Percentiles rank a stretch among this genome's conserved stretches.
phyloP scores from a whole-genome alignment of 1,140 invertebrate species.

The Subanguina moxae region DNA sequence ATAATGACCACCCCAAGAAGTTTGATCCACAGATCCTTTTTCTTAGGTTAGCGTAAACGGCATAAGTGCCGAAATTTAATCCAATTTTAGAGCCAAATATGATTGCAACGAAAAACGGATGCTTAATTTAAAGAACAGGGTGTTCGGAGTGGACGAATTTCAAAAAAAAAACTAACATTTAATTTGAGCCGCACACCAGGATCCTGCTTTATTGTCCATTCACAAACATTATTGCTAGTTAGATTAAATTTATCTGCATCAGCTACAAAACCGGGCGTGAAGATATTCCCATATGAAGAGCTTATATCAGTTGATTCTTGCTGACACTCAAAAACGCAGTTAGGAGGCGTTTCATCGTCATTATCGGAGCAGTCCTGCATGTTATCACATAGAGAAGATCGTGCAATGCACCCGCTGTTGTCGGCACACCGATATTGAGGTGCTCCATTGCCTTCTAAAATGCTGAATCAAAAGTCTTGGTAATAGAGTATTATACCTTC shows the following conservation, averaged over 20 bases:
- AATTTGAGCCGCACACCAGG: conserved; percentile 62
- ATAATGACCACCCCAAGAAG: neutral
- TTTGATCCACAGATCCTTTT: neutral
- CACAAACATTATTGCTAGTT: conserved; percentile 3
- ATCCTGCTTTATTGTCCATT: conserved; percentile 16
- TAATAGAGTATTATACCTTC: no score
- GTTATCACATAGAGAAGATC: conserved; percentile 11
- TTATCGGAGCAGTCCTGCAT: conserved; percentile 19
- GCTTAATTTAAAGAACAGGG: no score
- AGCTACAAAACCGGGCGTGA: neutral
- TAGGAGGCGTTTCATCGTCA: conserved; percentile 4
- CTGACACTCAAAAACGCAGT: neutral
- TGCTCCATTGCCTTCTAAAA: conserved; percentile 7
- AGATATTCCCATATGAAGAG: conserved; percentile 6
- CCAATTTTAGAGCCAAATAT: neutral
- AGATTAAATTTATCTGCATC: neutral
- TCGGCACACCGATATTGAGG: conserved; percentile 29
- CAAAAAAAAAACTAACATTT: conserved; percentile 61
- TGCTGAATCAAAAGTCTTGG: no score
- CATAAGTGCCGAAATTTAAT: no score
- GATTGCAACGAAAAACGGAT: no score
- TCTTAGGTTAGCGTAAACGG: no score
- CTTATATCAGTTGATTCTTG: neutral
- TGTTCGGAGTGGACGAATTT: no score
- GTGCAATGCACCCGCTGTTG: conserved; percentile 26